Evolutionary conservation across 2,113 vertebrate genomes (phyloP).

Genomic region (Chloroceryle aenea): DNA sequence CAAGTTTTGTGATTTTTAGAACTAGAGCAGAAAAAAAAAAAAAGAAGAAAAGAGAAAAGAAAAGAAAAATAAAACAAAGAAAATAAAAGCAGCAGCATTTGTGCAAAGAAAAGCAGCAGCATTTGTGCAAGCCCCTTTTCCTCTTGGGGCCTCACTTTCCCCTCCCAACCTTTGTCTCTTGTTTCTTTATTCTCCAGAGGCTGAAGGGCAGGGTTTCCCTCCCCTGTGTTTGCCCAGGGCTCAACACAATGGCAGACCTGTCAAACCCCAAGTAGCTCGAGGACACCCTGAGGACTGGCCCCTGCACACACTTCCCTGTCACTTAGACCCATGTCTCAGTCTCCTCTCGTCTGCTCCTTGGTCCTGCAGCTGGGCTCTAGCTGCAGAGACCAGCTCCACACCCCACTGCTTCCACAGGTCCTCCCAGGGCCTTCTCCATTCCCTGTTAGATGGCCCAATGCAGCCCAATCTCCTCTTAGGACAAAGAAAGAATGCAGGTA

Average conservation of each 20-base stretch:
- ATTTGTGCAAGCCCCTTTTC: neutral
- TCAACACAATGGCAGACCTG: conserved; percentile 59
- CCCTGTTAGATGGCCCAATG: neutral
- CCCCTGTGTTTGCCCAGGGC: conserved; percentile 36
- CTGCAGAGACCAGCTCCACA: neutral
- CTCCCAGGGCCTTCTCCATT: neutral
- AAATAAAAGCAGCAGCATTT: neutral
- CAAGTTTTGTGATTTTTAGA: neutral
- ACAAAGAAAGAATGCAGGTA: neutral
- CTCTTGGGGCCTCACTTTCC: conserved; percentile 53
- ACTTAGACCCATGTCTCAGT: rapidly evolving
- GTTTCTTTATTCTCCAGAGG: conserved; percentile 46
- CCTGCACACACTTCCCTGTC: neutral
- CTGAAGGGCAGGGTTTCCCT: conserved; percentile 64
- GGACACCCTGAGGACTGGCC: neutral
- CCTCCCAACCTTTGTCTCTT: conserved; percentile 63
- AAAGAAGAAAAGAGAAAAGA: too few species aligned
- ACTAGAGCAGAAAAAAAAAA: neutral
- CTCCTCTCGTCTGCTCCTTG: neutral
- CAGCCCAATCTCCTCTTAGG: neutral
- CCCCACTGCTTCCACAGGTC: neutral
- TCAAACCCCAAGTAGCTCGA: neutral
- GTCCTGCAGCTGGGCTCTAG: neutral
- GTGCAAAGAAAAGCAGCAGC: neutral
- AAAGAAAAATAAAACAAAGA: too few species aligned